Evolutionary conservation across 2,797 vertebrate genomes (phyloP).

Genomic region (Pantherophis vulpinus): DNA sequence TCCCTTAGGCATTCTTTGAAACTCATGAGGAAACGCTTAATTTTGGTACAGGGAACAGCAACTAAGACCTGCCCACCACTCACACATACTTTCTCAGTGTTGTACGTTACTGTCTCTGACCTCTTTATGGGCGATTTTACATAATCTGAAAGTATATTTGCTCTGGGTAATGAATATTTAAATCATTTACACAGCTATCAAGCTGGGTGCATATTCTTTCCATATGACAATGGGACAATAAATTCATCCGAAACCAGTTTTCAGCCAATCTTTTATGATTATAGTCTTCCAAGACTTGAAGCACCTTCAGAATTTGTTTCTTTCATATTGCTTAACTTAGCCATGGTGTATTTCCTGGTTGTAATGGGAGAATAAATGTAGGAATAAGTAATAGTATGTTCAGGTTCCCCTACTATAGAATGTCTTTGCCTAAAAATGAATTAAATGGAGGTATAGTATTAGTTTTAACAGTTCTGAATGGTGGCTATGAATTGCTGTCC

Average conservation of each 20-base stretch:
- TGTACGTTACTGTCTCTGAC: not conserved
- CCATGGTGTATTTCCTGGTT: not conserved
- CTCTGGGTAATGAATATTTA: not conserved
- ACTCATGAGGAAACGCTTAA: not conserved
- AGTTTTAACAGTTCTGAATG: not conserved
- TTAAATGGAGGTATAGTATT: not conserved
- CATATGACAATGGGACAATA: not conserved
- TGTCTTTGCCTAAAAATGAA: not conserved
- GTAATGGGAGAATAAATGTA: not conserved
- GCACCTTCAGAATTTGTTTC: not conserved
- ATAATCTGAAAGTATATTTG: not conserved
- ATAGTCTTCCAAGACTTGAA: not conserved
- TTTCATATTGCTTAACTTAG: not conserved
- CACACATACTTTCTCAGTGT: not conserved
- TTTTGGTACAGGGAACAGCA: not conserved
- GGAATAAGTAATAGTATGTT: not conserved
- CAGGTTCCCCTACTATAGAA: not conserved
- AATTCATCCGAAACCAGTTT: not conserved
- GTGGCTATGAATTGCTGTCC: not conserved
- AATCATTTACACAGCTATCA: not conserved
- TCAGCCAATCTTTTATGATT: not conserved
- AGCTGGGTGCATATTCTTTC: not conserved
- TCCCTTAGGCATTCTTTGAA: not conserved
- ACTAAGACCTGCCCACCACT: not conserved
- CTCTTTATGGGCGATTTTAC: not conserved